Evolutionary conservation across 2,888 invertebrate species (phyloP), one percentile per base, ranked within the genome.

Genomic region (Cancer borealis): DNA sequence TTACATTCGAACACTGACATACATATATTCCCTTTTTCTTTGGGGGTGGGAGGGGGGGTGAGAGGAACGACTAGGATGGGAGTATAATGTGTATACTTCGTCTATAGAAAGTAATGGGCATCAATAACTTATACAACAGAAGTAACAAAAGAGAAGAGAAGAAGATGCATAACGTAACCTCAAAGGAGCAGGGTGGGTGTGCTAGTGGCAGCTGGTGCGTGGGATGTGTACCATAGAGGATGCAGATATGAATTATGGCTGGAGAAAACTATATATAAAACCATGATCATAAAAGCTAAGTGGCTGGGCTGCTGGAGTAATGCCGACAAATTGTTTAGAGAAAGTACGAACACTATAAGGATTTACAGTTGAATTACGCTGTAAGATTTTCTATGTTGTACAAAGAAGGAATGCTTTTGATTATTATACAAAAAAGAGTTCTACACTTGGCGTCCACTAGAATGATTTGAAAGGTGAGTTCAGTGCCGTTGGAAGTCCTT

Each of bases 221-320:
- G 73, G 73, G 73, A 26, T n/a, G 73, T 73, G 73, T 26, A 73
- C 73, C 73, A 73, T 73, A n/a, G 26, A 73, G 73, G 73, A 73
- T 73, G 73, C 10, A 26, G 73, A 73, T 39, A 84, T 84, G 39
- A 84, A 39, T 39, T 84, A 84, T 5, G 8, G 39, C 8, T 30
- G 39, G 84, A 39, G 39, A 84, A 84, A 39, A 30, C 39, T 39
- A 39, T 12, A 39, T 14, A 39, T 14, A 84, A 10, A 84, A 39
- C 14, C 12, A 5, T 39, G 73, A 73, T 26, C 26, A 26, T 26
- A 73, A 73, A 73, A n/a, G 26, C 60, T 60, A 73, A 73, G 26
- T 73, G 26, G 73, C 26, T 26, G 84, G 39, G 17, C 3, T 84
- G 84, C 39, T 3, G 8, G 14, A 14, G 30, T 84, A 84, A 84